Evolutionary conservation across 2,113 vertebrate genomes (phyloP), one percentile per base, ranked within the genome.

Genomic region (Chauna torquata): DNA sequence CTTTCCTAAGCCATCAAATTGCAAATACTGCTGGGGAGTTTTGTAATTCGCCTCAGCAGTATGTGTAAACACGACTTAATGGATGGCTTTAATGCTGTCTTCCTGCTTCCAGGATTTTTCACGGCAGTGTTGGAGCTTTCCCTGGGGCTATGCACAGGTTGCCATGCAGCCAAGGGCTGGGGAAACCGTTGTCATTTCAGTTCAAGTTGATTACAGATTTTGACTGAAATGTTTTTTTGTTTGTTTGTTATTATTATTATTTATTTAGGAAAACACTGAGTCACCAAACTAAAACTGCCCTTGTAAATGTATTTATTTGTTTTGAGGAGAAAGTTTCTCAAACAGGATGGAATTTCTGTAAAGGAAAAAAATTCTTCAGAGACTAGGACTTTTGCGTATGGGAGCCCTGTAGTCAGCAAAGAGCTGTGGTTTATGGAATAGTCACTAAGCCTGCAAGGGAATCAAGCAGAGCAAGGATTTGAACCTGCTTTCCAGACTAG

Each of bases 71-170:
- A 30, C 30, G 44, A 36, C 45, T 61, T 86, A 62, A 82, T 64
- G 86, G 79, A 47, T 36, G 38, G 38, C 71, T 95, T 92, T 88
- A 79, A 74, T 52, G 76, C 64, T 83, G 54, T 32, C 58, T 92
- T 90, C 40, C 69, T 65, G 58, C 85, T 71, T 90, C 64, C 55
- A 94, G 75, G 75, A 42, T 94, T 92, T 95, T 92, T 68, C 20
- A 25, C 7, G 0, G 14, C 1, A 3, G 44, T 68, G 68, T 44
- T 55, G 59, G 24, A 55, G 15, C 79, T 77, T 72, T 88, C 62
- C 55, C 54, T 54, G 64, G 57, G 87, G 58, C 62, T 85, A 58
- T 4, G 4, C 49, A 40, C 40, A 18, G 0, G 0, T 16, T 82
- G 68, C 70, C 45, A 40, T 0, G 0, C 27, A 74, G 82, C 64